Evolutionary conservation across 1,140 invertebrate species (phyloP), one percentile per base, ranked within the genome.

Genomic region (Diploscapter pachys): DNA sequence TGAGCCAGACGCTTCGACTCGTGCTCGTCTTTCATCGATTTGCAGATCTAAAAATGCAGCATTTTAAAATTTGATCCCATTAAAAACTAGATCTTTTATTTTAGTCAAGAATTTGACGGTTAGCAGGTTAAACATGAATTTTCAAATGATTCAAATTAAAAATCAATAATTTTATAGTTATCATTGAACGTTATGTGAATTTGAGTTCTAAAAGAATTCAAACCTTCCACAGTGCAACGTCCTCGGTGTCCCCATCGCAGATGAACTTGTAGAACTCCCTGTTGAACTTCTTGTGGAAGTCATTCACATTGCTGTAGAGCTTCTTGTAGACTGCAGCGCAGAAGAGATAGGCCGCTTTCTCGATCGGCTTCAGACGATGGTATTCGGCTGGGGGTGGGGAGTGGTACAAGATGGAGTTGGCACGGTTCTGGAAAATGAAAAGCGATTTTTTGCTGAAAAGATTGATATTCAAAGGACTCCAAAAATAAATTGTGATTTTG

Each of bases 281-380:
- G 48, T 71, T 71, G 31, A 72, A 76, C n/a, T 65, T 65, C 3
- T 61, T 66, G 4, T 54, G 75, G 52, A 76, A 76, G 4, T 63
- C 55, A 13, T 56, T 3, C n/a, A 72, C 51, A n/a, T 64, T 57
- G 4, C 68, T 49, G 31, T 56, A 71, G 0, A 56, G 69, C 49
- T 61, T 67, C 4, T 75, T 76, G 48, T 72, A 61, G 57, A 76
- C 51, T 2, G 69, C 63, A 57, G 57, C 56, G 63, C 54, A 76
- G 51, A 13, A 76, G n/a, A 76, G 50, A 61, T 72, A 76, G 9
- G 69, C 75, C 4, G 68, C 70, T 56, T 63, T 76, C 50, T 76
- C 75, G 31, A 70, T 59, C 4, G 75, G 75, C 5, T 72, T 57
- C 5, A 76, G 31, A n/a, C 9, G n/a, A 8, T 31, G 62, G 11